A percentile compares a stretch with the other conserved stretches of the same genome.
Conservation (phyloP, 2,113 vertebrate species). For the Alligator mississippiensis region DNA sequence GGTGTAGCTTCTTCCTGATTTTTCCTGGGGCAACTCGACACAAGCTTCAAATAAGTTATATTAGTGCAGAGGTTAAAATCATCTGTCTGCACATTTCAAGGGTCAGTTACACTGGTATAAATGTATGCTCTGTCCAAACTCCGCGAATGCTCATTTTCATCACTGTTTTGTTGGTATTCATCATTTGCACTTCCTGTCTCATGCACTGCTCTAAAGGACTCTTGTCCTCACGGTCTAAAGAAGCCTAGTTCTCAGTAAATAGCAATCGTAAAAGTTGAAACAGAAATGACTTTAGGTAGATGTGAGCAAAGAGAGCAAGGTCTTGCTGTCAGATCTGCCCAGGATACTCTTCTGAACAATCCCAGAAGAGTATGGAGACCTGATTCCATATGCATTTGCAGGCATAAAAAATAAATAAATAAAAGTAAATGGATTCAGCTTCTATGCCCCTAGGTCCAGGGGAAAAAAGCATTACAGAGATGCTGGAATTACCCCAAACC, state of each 20-base stretch:
- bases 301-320: neutral
- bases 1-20: too few relatives aligned
- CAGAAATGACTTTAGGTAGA: neutral
- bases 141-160: fast-evolving
- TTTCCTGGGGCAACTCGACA: too few relatives aligned
- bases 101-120: too few relatives aligned
- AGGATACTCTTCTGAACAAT: neutral
- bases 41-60: too few relatives aligned
- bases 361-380: fast-evolving
- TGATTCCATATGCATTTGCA: fast-evolving
- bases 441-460: neutral
- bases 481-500: neutral
- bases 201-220: neutral
- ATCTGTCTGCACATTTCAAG: too few relatives aligned
- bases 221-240: fast-evolving
- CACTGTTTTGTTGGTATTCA: neutral
- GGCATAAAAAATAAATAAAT: neutral
- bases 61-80: too few relatives aligned
- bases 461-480: fast-evolving
- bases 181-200: neutral
- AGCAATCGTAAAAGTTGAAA: fast-evolving
- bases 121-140: too few relatives aligned
- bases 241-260: neutral
- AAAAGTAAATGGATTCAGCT: neutral
- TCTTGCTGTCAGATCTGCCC: neutral